Evolutionary conservation across 53 echinoderm and acorn worm genomes (phyloP).

Genomic region (Echinometra lucunter): DNA sequence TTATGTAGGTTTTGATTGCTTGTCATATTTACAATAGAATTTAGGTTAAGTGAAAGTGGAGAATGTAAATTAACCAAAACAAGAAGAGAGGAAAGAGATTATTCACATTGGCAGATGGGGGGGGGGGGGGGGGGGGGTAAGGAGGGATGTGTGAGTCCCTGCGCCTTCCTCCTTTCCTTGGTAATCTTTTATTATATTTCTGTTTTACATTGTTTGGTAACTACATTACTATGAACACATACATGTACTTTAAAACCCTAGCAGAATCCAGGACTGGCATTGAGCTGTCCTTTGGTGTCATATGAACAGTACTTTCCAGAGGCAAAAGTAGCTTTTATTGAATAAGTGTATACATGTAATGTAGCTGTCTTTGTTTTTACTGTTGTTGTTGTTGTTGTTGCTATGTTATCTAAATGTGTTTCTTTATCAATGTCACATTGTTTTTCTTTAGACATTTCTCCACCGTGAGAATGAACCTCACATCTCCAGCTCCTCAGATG

Average conservation of each 20-base stretch:
- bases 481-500: neutral
- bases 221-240: neutral
- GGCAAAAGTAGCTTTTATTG: too few relatives aligned
- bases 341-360: too few relatives aligned
- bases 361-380: too few relatives aligned
- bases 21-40: too few relatives aligned
- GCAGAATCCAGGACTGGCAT: neutral
- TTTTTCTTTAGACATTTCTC: neutral
- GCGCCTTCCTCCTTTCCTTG: too few relatives aligned
- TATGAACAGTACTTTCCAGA: too few relatives aligned
- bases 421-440: neutral
- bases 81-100: neutral
- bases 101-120: neutral
- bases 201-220: neutral
- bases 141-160: too few relatives aligned
- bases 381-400: too few relatives aligned
- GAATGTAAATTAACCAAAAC: too few relatives aligned
- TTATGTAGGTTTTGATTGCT: too few relatives aligned
- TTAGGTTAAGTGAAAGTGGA: too few relatives aligned
- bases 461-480: neutral
- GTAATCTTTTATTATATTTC: neutral
- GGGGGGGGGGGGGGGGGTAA: too few relatives aligned
- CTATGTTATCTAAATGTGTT: neutral
- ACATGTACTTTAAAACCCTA: neutral
- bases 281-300: neutral